phyloP scores from a whole-genome alignment of 2,888 invertebrate species.

The Calameuta idolon region DNA sequence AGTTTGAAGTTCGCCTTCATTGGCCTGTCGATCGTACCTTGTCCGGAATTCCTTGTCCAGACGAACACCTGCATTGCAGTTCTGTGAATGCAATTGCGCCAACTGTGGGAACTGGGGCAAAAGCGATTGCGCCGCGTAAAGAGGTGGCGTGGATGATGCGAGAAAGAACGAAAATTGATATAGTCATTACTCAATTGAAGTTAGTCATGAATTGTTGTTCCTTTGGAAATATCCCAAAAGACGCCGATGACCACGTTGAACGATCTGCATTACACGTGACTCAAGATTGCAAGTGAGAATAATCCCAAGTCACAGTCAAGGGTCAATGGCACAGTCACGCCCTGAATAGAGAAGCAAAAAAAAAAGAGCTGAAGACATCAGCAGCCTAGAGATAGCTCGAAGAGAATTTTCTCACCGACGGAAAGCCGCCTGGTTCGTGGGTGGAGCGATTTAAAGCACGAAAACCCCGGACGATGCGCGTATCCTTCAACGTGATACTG shows the following conservation, averaged over 20 bases:
- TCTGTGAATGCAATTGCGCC: conserved; percentile 6
- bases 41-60: neutral
- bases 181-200: neutral
- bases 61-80: neutral
- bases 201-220: neutral
- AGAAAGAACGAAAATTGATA: neutral
- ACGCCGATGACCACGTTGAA: neutral
- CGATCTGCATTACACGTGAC: neutral
- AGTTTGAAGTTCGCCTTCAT: neutral
- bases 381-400: neutral
- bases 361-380: neutral
- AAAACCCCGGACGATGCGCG: conserved; percentile 1
- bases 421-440: neutral
- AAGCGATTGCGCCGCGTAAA: neutral
- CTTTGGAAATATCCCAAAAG: neutral
- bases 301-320: neutral
- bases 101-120: conserved; percentile 14
- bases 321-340: neutral
- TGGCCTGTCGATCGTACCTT: neutral
- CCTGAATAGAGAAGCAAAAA: neutral
- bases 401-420: neutral
- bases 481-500: conserved; percentile 30
- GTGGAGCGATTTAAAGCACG: conserved; percentile 5
- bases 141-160: neutral
- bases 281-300: neutral